These are phyloP conservation scores for Puntigrus tetrazona DNA, from an alignment of 2,113 vertebrate species.

Conservation along the genomic window DNA sequence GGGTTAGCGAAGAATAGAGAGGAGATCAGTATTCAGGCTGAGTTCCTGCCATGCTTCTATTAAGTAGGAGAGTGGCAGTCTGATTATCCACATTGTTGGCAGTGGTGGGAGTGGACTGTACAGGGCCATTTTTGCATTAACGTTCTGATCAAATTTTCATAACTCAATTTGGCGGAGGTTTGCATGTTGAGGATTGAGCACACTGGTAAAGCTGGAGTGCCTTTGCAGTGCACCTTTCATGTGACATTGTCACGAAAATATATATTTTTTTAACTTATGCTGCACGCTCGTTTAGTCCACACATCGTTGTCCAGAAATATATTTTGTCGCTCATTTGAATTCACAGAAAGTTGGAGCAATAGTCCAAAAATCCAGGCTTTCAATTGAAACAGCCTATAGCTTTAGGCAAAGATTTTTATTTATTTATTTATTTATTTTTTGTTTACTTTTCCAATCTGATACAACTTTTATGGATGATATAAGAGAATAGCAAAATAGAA, in stretches of 20 bases:
- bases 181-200: conserved; percentile 32
- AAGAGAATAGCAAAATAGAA: too few species aligned
- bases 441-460: too few species aligned
- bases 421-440: too few species aligned
- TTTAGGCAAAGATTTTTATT: too few species aligned
- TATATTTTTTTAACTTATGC: neutral
- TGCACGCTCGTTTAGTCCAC: neutral
- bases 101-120: conserved; percentile 49
- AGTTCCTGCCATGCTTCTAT: conserved; percentile 39
- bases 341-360: too few species aligned
- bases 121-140: conserved; percentile 60
- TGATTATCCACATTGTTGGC: conserved; percentile 56
- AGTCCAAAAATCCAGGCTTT: too few species aligned
- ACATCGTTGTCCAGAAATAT: neutral
- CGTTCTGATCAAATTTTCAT: conserved; percentile 68
- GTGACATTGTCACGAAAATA: conserved; percentile 17
- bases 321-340: neutral
- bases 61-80: conserved; percentile 53
- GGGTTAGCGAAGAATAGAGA: conserved; percentile 39
- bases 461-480: too few species aligned
- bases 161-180: conserved; percentile 61
- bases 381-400: too few species aligned
- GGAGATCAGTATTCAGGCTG: conserved; percentile 48
- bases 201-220: neutral
- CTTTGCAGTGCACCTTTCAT: neutral